These are phyloP conservation scores for Anas flavirostris DNA, from an alignment of 2,797 vertebrate genomes.

Conservation along the genomic window DNA sequence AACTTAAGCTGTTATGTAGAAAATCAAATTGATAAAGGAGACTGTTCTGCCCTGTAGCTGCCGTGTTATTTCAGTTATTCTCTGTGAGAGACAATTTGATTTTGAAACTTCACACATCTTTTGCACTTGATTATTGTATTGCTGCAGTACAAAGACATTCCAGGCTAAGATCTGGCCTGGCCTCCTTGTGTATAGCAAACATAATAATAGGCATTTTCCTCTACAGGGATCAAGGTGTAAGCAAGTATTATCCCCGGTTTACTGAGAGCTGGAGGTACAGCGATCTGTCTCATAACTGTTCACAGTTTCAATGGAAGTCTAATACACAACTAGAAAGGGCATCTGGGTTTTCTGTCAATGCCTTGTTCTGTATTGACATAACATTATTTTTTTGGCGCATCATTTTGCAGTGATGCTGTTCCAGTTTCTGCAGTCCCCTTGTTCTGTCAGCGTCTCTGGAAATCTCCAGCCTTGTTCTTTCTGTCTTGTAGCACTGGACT, in stretches of 20 bases:
- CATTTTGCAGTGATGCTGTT: neutral
- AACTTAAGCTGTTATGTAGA: neutral
- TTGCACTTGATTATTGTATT: neutral
- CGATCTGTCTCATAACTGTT: neutral
- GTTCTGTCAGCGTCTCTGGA: neutral
- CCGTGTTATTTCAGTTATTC: neutral
- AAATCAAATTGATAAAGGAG: neutral
- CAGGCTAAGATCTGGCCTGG: neutral
- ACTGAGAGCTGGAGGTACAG: neutral
- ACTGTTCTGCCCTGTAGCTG: neutral
- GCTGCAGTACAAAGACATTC: neutral
- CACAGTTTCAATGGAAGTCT: neutral
- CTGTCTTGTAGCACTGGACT: neutral
- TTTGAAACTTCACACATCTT: constrained; percentile 4
- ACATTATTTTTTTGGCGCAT: neutral
- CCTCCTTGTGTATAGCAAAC: neutral
- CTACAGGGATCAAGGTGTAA: neutral
- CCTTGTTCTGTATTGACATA: neutral
- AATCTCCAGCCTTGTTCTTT: neutral
- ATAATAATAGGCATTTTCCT: neutral
- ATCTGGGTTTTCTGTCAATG: neutral
- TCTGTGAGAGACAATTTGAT: neutral
- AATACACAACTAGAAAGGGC: neutral
- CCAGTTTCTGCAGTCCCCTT: neutral
- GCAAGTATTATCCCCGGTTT: neutral